A percentile compares a stretch with the other conserved stretches of the same genome.
These are phyloP conservation scores for Ascaphus truei DNA, from an alignment of 2,113 vertebrate species.

Conservation along the genomic window DNA sequence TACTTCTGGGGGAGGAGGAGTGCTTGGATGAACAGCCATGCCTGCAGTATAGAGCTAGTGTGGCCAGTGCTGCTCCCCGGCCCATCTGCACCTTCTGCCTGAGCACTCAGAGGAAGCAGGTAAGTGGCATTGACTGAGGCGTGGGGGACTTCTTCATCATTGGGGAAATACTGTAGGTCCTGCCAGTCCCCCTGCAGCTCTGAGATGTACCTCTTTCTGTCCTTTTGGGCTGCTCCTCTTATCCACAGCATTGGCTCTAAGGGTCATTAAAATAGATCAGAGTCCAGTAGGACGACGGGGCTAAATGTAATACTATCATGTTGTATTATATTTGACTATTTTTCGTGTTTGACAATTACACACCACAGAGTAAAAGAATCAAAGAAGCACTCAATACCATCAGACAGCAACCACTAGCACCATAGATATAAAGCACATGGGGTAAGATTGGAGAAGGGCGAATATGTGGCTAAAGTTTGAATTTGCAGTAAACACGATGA, in stretches of 20 bases:
- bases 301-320: too few species aligned
- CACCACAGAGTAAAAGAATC: too few species aligned
- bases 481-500: too few species aligned
- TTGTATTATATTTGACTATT: too few species aligned
- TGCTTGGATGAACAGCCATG: constrained; percentile 67
- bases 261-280: neutral
- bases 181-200: neutral
- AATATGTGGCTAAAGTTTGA: too few species aligned
- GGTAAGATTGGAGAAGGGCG: too few species aligned
- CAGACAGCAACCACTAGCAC: too few species aligned
- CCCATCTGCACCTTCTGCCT: constrained; percentile 90
- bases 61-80: constrained; percentile 57
- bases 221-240: too few species aligned
- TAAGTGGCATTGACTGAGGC: constrained; percentile 48
- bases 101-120: constrained; percentile 77
- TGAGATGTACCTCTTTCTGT: neutral
- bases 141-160: neutral
- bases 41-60: constrained; percentile 59
- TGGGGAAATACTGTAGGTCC: neutral
- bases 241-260: neutral
- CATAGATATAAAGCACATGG: too few species aligned
- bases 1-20: constrained; percentile 68
- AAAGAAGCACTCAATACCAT: too few species aligned
- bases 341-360: too few species aligned
- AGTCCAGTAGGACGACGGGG: too few species aligned